Conservation (phyloP, 2,888 invertebrate species). For the Macaria liturata region DNA sequence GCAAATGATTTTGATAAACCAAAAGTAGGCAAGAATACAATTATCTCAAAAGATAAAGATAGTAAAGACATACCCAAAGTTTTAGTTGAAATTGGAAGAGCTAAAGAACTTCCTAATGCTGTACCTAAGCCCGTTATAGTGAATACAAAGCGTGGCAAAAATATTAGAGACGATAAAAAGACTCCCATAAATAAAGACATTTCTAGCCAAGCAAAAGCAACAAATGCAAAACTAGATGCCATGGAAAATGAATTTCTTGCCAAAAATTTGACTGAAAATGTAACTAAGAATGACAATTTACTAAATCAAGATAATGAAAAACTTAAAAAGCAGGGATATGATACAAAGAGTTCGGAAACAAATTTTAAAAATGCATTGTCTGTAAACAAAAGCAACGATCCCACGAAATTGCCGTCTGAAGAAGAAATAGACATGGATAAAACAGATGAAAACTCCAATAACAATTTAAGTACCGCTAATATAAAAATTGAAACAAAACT, state of each 20-base stretch:
- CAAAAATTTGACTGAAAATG: constrained; percentile 56
- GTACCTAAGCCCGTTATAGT: constrained; percentile 68
- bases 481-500: too few relatives aligned
- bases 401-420: too few relatives aligned
- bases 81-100: constrained; percentile 68
- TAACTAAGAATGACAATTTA: constrained; percentile 63
- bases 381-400: too few relatives aligned
- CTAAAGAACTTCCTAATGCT: constrained; percentile 62
- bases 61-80: neutral
- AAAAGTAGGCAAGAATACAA: neutral
- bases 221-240: constrained; percentile 60
- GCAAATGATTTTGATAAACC: neutral
- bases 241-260: constrained; percentile 71
- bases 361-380: too few relatives aligned
- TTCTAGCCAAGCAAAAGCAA: constrained; percentile 59
- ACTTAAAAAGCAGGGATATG: constrained; percentile 26
- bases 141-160: constrained; percentile 56
- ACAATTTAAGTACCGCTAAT: too few relatives aligned
- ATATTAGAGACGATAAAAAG: constrained; percentile 36
- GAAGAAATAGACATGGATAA: too few relatives aligned
- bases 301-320: constrained; percentile 58
- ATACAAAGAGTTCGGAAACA: constrained; percentile 4
- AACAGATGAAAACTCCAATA: too few relatives aligned
- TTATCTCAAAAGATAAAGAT: neutral
- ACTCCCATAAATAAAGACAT: constrained; percentile 39